Evolutionary conservation across 2,113 vertebrate genomes (phyloP).

Genomic region (Passer domesticus): DNA sequence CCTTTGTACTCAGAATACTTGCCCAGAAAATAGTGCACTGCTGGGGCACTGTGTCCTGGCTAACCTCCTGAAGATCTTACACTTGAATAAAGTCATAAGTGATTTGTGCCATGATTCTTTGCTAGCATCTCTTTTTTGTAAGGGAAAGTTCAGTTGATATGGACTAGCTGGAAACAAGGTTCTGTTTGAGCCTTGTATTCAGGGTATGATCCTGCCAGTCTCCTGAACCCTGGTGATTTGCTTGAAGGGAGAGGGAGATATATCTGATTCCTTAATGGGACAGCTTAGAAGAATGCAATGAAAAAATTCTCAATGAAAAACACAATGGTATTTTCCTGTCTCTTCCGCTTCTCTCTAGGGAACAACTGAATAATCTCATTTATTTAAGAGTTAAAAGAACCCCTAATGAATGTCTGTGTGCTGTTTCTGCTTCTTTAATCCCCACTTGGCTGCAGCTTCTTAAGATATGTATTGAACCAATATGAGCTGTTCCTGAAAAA

Average conservation of each 20-base stretch:
- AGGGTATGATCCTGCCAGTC: background rate
- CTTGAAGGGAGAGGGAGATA: background rate
- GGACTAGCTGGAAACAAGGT: background rate
- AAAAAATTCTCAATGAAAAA: background rate
- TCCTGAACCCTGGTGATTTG: background rate
- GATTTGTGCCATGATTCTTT: background rate
- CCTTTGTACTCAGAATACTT: background rate
- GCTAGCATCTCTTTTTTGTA: background rate
- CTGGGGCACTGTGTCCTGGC: background rate
- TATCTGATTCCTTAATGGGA: background rate
- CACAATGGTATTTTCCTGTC: background rate
- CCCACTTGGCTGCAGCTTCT: background rate
- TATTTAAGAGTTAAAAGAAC: background rate
- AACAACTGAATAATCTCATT: background rate
- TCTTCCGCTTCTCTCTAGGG: background rate
- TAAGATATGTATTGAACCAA: background rate
- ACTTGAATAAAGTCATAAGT: background rate
- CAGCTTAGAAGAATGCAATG: background rate
- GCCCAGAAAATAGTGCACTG: background rate
- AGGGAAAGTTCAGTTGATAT: background rate
- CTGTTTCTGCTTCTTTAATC: background rate
- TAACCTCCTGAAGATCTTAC: background rate
- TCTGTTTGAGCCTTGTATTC: background rate
- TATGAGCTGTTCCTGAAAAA: background rate
- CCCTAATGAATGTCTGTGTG: background rate